Evolutionary conservation across 2,797 vertebrate species (phyloP).

Genomic region (Alauda arvensis): DNA sequence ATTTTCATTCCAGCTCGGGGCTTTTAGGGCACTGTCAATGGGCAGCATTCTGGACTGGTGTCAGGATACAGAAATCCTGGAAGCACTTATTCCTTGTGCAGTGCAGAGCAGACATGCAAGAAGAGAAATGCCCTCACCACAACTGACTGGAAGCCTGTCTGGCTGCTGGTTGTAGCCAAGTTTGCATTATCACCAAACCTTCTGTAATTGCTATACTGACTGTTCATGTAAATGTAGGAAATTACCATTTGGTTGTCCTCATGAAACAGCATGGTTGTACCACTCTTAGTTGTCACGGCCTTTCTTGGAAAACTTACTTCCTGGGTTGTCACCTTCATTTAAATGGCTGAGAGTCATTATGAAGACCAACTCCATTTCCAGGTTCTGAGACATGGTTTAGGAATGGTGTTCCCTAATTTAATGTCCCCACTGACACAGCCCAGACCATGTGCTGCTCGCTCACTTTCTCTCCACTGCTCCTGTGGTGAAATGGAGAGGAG

Average conservation of each 20-base stretch:
- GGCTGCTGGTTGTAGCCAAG: neutral
- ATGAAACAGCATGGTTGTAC: neutral
- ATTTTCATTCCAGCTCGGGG: fast-evolving
- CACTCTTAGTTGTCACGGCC: neutral
- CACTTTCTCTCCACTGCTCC: neutral
- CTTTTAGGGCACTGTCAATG: neutral
- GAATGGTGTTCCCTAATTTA: neutral
- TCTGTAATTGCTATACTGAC: neutral
- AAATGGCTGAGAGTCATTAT: neutral
- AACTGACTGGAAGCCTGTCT: fast-evolving
- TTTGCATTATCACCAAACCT: neutral
- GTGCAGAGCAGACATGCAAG: neutral
- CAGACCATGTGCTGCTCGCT: neutral
- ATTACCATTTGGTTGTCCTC: neutral
- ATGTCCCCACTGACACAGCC: neutral
- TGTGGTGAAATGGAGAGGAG: fast-evolving
- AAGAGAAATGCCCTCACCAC: neutral
- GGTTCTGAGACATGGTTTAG: neutral
- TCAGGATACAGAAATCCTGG: neutral
- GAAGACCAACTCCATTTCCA: neutral
- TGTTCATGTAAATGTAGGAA: neutral
- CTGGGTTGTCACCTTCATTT: neutral
- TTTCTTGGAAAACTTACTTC: neutral
- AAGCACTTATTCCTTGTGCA: neutral
- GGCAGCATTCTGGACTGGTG: neutral